These are phyloP conservation scores for Leptonema lineaticorne DNA, from an alignment of 1,140 invertebrate genomes.

Conservation along the genomic window DNA sequence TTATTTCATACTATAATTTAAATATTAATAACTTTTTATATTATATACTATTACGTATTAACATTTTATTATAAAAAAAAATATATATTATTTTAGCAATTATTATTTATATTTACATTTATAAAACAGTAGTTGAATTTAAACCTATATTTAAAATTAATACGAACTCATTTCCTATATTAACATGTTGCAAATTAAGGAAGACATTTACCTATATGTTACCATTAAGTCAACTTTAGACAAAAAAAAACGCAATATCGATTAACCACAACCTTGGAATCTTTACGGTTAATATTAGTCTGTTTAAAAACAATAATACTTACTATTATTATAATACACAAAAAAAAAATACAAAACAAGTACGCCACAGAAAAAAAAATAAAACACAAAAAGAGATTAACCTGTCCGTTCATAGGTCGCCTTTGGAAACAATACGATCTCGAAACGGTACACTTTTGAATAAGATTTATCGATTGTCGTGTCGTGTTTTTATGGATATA, in stretches of 20 bases:
- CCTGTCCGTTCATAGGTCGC: neutral
- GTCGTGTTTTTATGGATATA: neutral
- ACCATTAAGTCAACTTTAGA: slow-evolving; percentile 7
- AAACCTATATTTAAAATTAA: too few relatives aligned
- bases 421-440: neutral
- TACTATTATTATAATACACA: too few relatives aligned
- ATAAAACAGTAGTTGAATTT: too few relatives aligned
- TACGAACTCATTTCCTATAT: too few relatives aligned
- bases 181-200: neutral
- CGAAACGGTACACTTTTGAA: slow-evolving; percentile 13
- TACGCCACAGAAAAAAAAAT: too few relatives aligned
- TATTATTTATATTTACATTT: too few relatives aligned
- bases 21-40: too few relatives aligned
- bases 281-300: neutral
- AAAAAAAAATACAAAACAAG: too few relatives aligned
- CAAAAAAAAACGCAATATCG: neutral
- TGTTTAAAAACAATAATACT: too few relatives aligned
- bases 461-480: slow-evolving; percentile 18
- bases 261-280: neutral
- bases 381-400: neutral
- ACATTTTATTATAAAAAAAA: neutral
- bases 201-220: slow-evolving; percentile 15
- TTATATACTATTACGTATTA: neutral
- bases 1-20: too few relatives aligned
- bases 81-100: too few relatives aligned